phyloP scores from a whole-genome alignment of 1,140 invertebrate species.

The Ganaspis sp. region DNA sequence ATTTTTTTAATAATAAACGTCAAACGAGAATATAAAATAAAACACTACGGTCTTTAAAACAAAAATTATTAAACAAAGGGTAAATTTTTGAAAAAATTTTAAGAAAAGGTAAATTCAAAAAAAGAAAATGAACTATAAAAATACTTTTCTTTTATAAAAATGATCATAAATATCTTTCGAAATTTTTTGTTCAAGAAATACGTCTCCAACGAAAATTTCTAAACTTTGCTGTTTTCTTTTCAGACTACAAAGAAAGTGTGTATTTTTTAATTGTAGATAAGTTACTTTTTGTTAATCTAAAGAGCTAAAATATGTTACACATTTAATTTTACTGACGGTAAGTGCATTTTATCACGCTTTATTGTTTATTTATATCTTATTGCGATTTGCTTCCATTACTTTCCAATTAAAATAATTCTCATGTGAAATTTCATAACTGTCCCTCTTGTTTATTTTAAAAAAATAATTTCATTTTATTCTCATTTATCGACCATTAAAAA shows the following conservation, averaged over 20 bases:
- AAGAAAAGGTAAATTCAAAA: too few relatives aligned
- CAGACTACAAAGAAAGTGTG: too few relatives aligned
- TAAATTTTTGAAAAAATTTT: too few relatives aligned
- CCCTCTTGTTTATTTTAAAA: not conserved
- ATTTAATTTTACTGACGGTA: not conserved
- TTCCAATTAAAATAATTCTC: not conserved
- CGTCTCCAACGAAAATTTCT: too few relatives aligned
- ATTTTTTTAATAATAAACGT: too few relatives aligned
- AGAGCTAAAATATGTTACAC: not conserved
- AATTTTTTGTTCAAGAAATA: too few relatives aligned
- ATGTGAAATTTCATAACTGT: not conserved
- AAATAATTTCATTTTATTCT: not conserved
- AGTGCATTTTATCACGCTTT: not conserved
- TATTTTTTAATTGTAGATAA: slow-evolving; percentile 48
- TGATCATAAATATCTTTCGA: too few relatives aligned
- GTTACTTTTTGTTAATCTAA: not conserved
- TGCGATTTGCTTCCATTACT: not conserved
- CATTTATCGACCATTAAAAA: not conserved
- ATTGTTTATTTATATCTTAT: not conserved
- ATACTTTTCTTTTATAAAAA: too few relatives aligned
- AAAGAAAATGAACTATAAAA: too few relatives aligned
- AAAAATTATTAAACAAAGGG: too few relatives aligned
- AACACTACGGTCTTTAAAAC: too few relatives aligned
- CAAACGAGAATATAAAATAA: too few relatives aligned
- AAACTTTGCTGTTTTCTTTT: slow-evolving; percentile 38